Base-by-base conservation (phyloP, 1,140 invertebrate species). In the Psix sp. region DNA sequence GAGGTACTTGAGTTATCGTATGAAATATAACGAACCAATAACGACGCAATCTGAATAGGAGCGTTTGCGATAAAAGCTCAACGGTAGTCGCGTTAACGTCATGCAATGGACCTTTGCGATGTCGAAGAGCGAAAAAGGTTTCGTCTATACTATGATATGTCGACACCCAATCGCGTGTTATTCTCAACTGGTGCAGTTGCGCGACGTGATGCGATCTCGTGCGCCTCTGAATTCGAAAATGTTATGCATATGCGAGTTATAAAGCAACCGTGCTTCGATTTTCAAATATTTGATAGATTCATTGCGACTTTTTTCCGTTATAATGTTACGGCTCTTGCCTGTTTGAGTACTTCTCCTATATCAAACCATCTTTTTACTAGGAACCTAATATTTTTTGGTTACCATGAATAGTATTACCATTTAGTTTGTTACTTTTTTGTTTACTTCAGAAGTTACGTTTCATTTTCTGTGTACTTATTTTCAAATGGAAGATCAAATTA, bases 51-150 rank as follows among this genome's bases (percentile, higher is more conserved):
- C 65, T 75, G 65, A 70, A 75, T 75, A 59, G 65, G 63, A 70
- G 72, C 66, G 43, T 57, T 46, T 52, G 52, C 72, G 72, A 75
- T 75, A 75, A 70, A 75, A 75, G 57, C 65, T 15, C 65, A 51
- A 59, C 65, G 60, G 66, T 65, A 75, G 72, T 75, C 72, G 38
- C 65, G 72, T 75, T 75, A 75, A 70, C 65, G 72, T 66, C 59
- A 66, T 45, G 54, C 65, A 70, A 75, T 65, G 65, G 65, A 66
- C 65, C 72, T 75, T 75, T 39, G 72, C 51, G 40, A 46, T 39
- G 65, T 24, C 48, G 48, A 54, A 54, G 48, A 48, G 35, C 33
- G 71, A 63, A 74, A 66, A 62, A 48, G 43, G 70, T 66, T 60
- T 66, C 46, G 35, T 54, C 18, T 39, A 45, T 17, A 39, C 5